Conservation (phyloP, 2,797 vertebrate species). For the Crocidura indochinensis region DNA sequence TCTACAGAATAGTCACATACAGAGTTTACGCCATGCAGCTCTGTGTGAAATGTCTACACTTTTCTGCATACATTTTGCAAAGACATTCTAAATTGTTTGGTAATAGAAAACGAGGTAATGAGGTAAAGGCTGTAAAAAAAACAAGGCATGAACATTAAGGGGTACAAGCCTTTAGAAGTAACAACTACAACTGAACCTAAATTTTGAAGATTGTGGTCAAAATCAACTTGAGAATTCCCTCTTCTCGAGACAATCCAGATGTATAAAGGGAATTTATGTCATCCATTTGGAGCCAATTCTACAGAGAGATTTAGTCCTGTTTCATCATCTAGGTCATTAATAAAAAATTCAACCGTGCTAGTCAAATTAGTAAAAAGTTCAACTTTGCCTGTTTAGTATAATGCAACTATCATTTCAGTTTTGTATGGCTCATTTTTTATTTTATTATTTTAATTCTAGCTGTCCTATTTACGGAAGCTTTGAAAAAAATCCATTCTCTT, state of each 20-base stretch:
- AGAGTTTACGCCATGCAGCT: not conserved
- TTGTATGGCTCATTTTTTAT: not conserved
- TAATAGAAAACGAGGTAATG: not conserved
- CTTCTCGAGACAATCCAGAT: too few species aligned
- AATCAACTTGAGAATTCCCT: not conserved
- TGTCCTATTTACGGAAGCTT: not conserved
- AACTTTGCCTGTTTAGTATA: not conserved
- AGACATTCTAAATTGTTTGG: slow-evolving; percentile 22
- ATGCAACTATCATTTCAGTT: not conserved
- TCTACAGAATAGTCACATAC: not conserved
- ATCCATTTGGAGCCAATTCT: not conserved
- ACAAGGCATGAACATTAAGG: not conserved
- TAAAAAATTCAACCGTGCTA: too few species aligned
- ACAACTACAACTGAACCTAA: not conserved
- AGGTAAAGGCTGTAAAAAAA: not conserved
- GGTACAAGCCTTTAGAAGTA: not conserved
- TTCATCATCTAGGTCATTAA: not conserved
- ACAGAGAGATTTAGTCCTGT: not conserved
- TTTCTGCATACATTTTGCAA: not conserved
- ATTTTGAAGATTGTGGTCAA: rapidly evolving
- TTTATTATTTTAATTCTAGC: too few species aligned
- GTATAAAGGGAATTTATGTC: not conserved
- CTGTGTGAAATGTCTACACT: not conserved
- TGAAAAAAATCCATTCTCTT: slow-evolving; percentile 34
- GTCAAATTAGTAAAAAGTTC: not conserved